These are phyloP conservation scores for Heteractis magnifica DNA, from an alignment of 92 coral and sea anemone species.

Conservation along the genomic window DNA sequence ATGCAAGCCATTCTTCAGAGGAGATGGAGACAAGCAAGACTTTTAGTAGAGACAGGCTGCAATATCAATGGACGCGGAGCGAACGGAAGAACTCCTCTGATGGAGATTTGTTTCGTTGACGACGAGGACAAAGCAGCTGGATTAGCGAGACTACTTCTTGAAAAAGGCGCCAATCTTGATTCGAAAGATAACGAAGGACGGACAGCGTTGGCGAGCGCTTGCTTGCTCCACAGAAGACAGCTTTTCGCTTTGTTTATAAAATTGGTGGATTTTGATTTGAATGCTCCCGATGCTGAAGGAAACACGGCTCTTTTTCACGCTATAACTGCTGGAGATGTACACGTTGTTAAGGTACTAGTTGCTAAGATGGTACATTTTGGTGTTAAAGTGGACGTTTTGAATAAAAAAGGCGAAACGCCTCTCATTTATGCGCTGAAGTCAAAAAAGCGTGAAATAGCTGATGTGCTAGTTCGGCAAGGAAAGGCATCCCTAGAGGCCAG, in stretches of 20 bases:
- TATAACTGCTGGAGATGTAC: conserved; percentile 66
- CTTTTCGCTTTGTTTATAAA: conserved; percentile 56
- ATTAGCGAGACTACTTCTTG: conserved; percentile 62
- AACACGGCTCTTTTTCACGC: conserved; percentile 84
- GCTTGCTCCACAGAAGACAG: conserved; percentile 55
- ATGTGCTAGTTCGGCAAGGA: conserved; percentile 49
- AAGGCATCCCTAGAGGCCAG: conserved; percentile 67
- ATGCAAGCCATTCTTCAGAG: conserved; percentile 53
- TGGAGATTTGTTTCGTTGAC: conserved; percentile 80
- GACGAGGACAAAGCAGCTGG: conserved; percentile 60
- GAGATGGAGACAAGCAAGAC: conserved; percentile 80
- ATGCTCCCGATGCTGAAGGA: conserved; percentile 57
- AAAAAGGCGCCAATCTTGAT: conserved; percentile 66
- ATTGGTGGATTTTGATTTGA: conserved; percentile 71
- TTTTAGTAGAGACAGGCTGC: conserved; percentile 67
- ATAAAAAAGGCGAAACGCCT: conserved; percentile 72
- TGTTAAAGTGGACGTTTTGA: conserved; percentile 61
- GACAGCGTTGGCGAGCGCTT: conserved; percentile 69
- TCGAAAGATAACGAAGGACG: conserved; percentile 62
- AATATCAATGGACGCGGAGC: conserved; percentile 63
- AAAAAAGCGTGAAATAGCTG: conserved; percentile 59
- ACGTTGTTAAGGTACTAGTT: conserved; percentile 61
- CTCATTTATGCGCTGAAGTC: conserved; percentile 69
- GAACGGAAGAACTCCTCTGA: conserved; percentile 62
- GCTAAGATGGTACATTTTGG: conserved; percentile 59